Base-by-base conservation (phyloP, 2,888 invertebrate genomes). In the Heliconius erato region DNA sequence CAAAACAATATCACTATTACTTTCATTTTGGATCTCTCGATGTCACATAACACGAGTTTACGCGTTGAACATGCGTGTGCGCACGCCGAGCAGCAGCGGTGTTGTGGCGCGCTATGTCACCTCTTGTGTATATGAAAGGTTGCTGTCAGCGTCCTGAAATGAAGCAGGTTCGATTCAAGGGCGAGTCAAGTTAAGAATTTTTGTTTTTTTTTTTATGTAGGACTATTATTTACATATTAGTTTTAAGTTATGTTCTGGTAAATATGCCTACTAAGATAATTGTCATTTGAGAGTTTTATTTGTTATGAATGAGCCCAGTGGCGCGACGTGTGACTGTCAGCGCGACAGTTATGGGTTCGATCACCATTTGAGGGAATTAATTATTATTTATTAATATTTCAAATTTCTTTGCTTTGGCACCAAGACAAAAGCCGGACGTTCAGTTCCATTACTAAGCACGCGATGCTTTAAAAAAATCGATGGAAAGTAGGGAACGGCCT, bases 11-110 rank as follows among this genome's bases (percentile, higher is more conserved):
- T 68, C 86, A 87, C 85, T 84, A 85, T 67, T 68, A 85, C 81
- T 81, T 80, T 78, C 87, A 86, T 86, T 83, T 80, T 85, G 82
- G 74, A 74, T 78, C 74, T 77, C 12, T 85, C 82, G 76, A 84
- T 84, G 86, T 87, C 86, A 86, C 82, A 85, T 49, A 49, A 49
- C 85, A 85, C 82, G 76, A 78, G 69, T 77, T 69, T 54, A 44
- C 84, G 85, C 81, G 77, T 81, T 76, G 82, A 85, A 85, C 85
- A 86, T 84, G 83, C 92, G 92, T 92, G 90, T 91, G 91, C 90
- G 85, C 91, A 88, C 85, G 84, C 80, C 88, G 86, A 83, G 82
- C 81, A 40, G 32, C 77, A 59, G 40, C 79, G n/a, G 69, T 82
- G 81, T 85, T 85, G 69, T 85, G 79, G 84, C 84, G 79, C 85